phyloP scores from a whole-genome alignment of 1,140 invertebrate species.

The Diabrotica virgifera region DNA sequence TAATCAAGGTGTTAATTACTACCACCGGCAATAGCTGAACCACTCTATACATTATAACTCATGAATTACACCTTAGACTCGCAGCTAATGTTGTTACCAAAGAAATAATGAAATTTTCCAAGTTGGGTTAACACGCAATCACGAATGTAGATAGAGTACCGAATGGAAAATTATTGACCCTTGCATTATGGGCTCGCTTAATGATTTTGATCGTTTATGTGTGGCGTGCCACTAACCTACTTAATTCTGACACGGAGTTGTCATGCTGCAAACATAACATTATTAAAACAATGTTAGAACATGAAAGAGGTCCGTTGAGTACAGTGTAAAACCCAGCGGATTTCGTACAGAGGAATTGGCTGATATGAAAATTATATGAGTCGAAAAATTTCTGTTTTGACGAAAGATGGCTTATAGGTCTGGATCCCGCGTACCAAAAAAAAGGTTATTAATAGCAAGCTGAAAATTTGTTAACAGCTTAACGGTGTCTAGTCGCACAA shows the following conservation, averaged over 20 bases:
- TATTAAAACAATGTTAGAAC: no score
- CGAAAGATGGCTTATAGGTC: no score
- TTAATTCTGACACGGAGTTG: background rate
- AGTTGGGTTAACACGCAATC: background rate
- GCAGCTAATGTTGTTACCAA: background rate
- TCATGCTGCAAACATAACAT: background rate
- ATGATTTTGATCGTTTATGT: slow-evolving; percentile 3
- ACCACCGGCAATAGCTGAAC: background rate
- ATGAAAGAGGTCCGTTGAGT: no score
- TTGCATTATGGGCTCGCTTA: background rate
- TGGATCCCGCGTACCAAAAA: no score
- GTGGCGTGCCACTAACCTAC: background rate
- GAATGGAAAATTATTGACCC: background rate
- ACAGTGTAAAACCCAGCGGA: no score
- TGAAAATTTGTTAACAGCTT: no score
- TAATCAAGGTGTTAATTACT: slow-evolving; percentile 2
- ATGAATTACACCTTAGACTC: slow-evolving; percentile 2
- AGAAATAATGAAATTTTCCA: slow-evolving; percentile 3
- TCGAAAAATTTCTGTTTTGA: no score
- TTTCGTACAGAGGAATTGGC: no score
- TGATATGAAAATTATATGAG: no score
- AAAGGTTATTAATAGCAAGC: no score
- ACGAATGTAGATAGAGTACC: background rate
- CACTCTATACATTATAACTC: slow-evolving; percentile 1
- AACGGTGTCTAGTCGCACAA: no score